Conservation (phyloP, 1,140 invertebrate genomes). For the Bombus balteatus region DNA sequence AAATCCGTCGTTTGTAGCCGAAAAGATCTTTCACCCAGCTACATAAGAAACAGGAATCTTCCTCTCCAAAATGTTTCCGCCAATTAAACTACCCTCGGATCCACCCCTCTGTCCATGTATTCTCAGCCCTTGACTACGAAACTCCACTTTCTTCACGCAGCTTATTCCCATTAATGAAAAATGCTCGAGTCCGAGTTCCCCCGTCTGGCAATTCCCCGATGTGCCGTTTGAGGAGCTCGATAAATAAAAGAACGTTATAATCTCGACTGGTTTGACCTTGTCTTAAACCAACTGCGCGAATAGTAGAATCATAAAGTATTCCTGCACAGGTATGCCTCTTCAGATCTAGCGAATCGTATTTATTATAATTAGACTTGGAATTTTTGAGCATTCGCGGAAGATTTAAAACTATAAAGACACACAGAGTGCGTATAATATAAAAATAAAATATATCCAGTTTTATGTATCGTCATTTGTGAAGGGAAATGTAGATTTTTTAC, state of each 20-base stretch:
- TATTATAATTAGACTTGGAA: no score
- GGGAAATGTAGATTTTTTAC: no score
- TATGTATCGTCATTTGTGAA: no score
- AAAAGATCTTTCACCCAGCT: background rate
- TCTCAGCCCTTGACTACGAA: background rate
- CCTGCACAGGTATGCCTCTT: no score
- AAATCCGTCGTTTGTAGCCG: background rate
- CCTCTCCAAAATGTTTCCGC: background rate
- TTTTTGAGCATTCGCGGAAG: no score
- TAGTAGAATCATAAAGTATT: no score
- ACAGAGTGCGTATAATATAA: no score
- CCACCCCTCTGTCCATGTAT: background rate
- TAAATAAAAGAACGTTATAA: constrained; percentile 76
- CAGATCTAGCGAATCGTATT: no score
- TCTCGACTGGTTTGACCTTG: constrained; percentile 63
- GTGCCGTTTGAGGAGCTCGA: constrained; percentile 66
- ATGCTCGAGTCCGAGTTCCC: constrained; percentile 54
- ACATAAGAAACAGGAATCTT: background rate
- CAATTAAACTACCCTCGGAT: constrained; percentile 4
- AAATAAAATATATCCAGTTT: no score
- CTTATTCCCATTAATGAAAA: constrained; percentile 57
- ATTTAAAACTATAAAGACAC: no score
- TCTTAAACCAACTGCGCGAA: constrained; percentile 13
- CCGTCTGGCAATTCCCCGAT: constrained; percentile 55
- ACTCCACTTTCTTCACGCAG: constrained; percentile 17